These are phyloP conservation scores for Fukomys damarensis DNA, from an alignment of 2,113 vertebrate species.

Conservation along the genomic window DNA sequence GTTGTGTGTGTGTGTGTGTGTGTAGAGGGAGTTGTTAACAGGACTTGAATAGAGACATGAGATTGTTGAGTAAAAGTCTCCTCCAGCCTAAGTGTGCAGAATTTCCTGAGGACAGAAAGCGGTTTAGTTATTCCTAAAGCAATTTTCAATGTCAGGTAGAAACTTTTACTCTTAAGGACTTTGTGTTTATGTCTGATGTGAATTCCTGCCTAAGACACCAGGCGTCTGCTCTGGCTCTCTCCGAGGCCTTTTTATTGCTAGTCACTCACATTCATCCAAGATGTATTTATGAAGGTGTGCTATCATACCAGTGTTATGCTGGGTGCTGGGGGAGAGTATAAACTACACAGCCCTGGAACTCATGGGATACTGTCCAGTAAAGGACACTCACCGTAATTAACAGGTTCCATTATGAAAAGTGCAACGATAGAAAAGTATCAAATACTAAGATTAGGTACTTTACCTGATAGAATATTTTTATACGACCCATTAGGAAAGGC, in stretches of 20 bases:
- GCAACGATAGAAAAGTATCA: not conserved
- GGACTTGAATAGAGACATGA: not conserved
- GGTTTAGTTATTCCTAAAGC: slow-evolving; percentile 8
- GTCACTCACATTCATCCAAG: not conserved
- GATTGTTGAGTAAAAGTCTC: slow-evolving; percentile 30
- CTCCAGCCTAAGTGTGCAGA: not conserved
- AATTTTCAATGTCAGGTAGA: not conserved
- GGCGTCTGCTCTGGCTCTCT: not conserved
- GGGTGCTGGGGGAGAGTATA: not conserved
- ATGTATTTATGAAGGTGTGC: not conserved
- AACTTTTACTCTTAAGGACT: not conserved
- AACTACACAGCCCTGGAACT: not conserved
- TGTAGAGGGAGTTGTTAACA: not conserved
- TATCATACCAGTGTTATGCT: not conserved
- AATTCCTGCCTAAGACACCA: not conserved
- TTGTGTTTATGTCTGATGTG: not conserved
- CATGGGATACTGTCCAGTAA: not conserved
- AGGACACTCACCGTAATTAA: not conserved
- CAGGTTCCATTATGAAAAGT: not conserved
- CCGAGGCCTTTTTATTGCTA: not conserved
- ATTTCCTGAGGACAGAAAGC: not conserved
- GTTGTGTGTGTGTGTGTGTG: not conserved
- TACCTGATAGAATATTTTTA: not conserved
- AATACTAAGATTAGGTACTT: not conserved
- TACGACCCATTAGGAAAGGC: not conserved